Evolutionary conservation across 2,797 vertebrate species (phyloP).

Genomic region (Pogonophryne albipinna): DNA sequence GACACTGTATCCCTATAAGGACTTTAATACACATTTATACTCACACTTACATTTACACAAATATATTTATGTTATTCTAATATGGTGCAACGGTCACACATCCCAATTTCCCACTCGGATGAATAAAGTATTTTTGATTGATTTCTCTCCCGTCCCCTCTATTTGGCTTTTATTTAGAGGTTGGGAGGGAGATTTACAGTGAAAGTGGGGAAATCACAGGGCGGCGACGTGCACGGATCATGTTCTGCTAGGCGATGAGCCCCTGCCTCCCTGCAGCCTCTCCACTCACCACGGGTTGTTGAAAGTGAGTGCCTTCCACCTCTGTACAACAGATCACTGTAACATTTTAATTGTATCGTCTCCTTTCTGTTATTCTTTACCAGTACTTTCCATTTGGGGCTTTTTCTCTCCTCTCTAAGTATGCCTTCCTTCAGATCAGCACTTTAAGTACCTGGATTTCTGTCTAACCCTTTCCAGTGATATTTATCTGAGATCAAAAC

Average conservation of each 20-base stretch:
- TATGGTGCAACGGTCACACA: no score
- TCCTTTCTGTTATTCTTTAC: slow-evolving; percentile 4
- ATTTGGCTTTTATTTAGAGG: slow-evolving; percentile 40
- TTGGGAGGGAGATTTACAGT: slow-evolving; percentile 55
- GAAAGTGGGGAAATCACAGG: slow-evolving; percentile 56
- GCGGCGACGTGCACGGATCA: slow-evolving; percentile 59
- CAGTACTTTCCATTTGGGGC: not conserved
- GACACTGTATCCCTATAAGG: no score
- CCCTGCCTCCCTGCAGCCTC: slow-evolving; percentile 20
- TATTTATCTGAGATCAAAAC: slow-evolving; percentile 56
- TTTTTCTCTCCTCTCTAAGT: slow-evolving; percentile 5
- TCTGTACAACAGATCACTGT: not conserved
- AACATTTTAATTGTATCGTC: not conserved
- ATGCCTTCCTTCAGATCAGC: slow-evolving; percentile 1
- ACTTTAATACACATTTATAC: no score
- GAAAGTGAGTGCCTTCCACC: slow-evolving; percentile 2
- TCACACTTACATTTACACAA: no score
- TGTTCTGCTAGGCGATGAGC: slow-evolving; percentile 68
- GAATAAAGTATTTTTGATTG: not conserved
- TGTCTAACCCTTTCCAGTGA: not conserved
- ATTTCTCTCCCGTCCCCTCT: slow-evolving; percentile 12
- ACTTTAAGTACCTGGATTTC: slow-evolving; percentile 26
- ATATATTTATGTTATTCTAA: no score
- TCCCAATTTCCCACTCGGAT: no score
- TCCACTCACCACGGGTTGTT: not conserved